Percentiles rank a stretch among this genome's conserved stretches.
phyloP scores from a whole-genome alignment of 1,140 invertebrate genomes.

The Neodiprion fabricii region DNA sequence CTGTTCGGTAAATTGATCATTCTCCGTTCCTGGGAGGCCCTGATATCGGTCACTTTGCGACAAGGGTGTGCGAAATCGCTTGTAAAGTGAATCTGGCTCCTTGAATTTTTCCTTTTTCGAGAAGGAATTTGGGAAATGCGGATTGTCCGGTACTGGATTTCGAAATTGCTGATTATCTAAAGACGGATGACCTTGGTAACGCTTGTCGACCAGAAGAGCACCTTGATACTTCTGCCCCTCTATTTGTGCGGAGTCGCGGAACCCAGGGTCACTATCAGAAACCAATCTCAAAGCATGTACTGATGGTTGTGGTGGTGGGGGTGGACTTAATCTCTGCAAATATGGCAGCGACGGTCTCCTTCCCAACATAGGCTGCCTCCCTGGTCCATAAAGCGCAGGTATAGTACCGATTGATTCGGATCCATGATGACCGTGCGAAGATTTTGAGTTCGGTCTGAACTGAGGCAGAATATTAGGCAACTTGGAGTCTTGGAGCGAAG shows the following conservation, averaged over 20 bases:
- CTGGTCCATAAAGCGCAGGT: constrained; percentile 38
- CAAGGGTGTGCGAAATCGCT: constrained; percentile 14
- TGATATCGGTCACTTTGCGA: constrained; percentile 28
- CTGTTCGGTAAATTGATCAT: not conserved
- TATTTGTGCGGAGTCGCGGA: constrained; percentile 4
- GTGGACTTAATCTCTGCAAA: constrained; percentile 60
- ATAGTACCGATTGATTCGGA: constrained; percentile 55
- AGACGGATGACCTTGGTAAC: constrained; percentile 27
- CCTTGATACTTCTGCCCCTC: constrained; percentile 23
- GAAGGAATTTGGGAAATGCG: constrained; percentile 22
- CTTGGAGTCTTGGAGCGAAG: constrained; percentile 52
- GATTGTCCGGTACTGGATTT: constrained; percentile 20
- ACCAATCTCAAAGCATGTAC: constrained; percentile 15
- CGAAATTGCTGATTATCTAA: not conserved
- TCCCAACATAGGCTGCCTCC: constrained; percentile 49
- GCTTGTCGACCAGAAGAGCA: constrained; percentile 26
- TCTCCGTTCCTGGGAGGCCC: not conserved
- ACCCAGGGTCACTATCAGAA: not conserved
- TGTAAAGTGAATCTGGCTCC: constrained; percentile 6
- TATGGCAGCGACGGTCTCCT: constrained; percentile 35
- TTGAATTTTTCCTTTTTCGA: constrained; percentile 30
- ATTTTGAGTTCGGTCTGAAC: constrained; percentile 72
- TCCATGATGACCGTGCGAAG: constrained; percentile 61
- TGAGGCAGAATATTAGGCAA: constrained; percentile 76
- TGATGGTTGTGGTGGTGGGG: constrained; percentile 49